Evolutionary conservation across 2,888 invertebrate species (phyloP).

Genomic region (Sinodicranocentrus sp.): DNA sequence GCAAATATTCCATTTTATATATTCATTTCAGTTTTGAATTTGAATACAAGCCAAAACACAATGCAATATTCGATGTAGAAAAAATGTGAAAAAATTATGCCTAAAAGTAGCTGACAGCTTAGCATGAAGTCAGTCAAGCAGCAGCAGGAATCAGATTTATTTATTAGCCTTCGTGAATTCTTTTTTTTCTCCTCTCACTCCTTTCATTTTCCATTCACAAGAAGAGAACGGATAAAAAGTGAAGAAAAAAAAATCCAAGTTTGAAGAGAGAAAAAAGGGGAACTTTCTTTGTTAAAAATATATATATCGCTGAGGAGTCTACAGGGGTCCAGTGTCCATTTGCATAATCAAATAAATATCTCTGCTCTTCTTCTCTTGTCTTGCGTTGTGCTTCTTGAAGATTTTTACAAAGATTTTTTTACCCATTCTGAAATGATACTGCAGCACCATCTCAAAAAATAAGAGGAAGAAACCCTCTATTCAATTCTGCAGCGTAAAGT

Average conservation of each 20-base stretch:
- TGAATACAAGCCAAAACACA: constrained; percentile 41
- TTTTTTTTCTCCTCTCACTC: neutral
- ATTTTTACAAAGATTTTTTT: constrained; percentile 22
- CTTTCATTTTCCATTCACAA: constrained; percentile 35
- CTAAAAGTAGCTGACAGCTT: constrained; percentile 63
- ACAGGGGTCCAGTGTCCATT: constrained; percentile 59
- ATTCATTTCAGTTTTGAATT: constrained; percentile 3
- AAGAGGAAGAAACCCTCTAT: neutral
- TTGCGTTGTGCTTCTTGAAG: constrained; percentile 15
- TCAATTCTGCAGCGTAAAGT: constrained; percentile 2
- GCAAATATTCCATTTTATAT: constrained; percentile 12
- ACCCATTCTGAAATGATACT: no score
- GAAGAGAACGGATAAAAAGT: constrained; percentile 30
- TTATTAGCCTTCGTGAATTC: constrained; percentile 54
- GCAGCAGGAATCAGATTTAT: constrained; percentile 63
- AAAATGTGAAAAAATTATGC: constrained; percentile 26
- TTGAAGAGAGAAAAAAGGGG: constrained; percentile 19
- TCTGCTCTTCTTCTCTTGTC: constrained; percentile 28
- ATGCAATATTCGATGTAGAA: neutral
- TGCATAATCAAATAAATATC: constrained; percentile 66
- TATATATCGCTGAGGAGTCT: constrained; percentile 38
- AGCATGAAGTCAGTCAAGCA: constrained; percentile 65
- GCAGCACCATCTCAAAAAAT: no score
- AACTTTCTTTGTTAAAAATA: constrained; percentile 46
- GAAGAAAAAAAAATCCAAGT: constrained; percentile 15